Conservation (phyloP, 2,888 invertebrate genomes). For the Calliopum simillimum region DNA sequence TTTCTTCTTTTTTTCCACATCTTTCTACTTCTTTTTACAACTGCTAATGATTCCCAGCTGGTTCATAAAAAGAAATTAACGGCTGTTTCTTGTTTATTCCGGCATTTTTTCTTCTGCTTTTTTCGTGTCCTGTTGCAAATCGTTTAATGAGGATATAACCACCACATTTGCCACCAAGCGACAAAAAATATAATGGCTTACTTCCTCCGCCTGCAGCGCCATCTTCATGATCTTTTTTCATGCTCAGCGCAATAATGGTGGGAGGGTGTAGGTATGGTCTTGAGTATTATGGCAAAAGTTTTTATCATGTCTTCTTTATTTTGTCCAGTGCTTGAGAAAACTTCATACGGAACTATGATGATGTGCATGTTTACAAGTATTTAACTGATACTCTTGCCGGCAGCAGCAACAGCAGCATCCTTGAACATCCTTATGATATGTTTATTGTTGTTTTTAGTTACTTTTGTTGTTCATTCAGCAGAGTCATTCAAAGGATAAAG, state of each 20-base stretch:
- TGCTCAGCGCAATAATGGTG: conserved; percentile 42
- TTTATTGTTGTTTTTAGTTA: conserved; percentile 46
- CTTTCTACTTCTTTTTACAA: conserved; percentile 45
- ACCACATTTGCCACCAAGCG: conserved; percentile 45
- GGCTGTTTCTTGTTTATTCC: conserved; percentile 55
- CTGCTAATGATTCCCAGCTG: conserved; percentile 67
- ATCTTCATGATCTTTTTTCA: neutral
- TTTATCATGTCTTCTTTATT: neutral
- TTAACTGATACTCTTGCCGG: conserved; percentile 35
- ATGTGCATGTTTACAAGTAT: conserved; percentile 42
- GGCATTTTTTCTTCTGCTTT: conserved; percentile 12
- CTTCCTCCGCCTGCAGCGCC: conserved; percentile 35
- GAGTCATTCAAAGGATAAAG: conserved; percentile 43
- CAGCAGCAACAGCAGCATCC: too few species aligned
- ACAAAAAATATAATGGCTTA: conserved; percentile 42
- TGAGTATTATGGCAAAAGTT: conserved; percentile 11
- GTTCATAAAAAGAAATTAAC: conserved; percentile 69
- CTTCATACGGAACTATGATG: conserved; percentile 12
- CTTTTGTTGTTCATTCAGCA: conserved; percentile 31
- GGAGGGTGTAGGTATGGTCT: conserved; percentile 15
- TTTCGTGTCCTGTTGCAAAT: conserved; percentile 55
- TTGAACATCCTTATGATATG: conserved; percentile 41
- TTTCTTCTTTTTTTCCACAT: conserved; percentile 41
- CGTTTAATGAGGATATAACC: conserved; percentile 67
- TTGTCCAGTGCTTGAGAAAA: conserved; percentile 40